Evolutionary conservation across 2,888 invertebrate genomes (phyloP).

Genomic region (Alsophila aescularia): DNA sequence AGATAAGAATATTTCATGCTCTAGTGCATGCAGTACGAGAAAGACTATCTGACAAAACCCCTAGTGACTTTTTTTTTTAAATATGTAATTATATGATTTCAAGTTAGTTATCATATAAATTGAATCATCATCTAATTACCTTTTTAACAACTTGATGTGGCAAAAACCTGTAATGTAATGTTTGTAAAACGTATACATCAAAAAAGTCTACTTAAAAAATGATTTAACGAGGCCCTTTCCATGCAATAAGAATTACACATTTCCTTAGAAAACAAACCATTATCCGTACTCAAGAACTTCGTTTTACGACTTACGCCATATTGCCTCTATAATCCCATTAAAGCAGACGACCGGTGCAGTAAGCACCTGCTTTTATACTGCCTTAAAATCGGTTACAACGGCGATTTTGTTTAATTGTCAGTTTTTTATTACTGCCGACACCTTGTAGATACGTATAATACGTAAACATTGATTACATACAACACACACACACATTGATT

Average conservation of each 20-base stretch:
- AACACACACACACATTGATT: too few relatives aligned
- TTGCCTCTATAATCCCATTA: constrained; percentile 77
- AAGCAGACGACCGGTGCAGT: constrained; percentile 54
- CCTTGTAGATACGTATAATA: constrained; percentile 3
- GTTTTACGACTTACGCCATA: constrained; percentile 54
- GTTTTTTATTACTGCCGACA: constrained; percentile 14
- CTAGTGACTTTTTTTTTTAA: too few relatives aligned
- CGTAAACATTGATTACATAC: too few relatives aligned
- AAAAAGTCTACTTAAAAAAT: neutral
- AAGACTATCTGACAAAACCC: too few relatives aligned
- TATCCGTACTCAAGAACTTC: constrained; percentile 1
- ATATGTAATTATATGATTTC: too few relatives aligned
- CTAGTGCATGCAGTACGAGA: too few relatives aligned
- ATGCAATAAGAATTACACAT: neutral
- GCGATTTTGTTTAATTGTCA: constrained; percentile 47
- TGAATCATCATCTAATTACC: too few relatives aligned
- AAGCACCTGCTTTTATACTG: constrained; percentile 53
- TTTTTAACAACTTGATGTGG: too few relatives aligned
- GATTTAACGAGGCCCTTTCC: neutral
- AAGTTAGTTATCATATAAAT: too few relatives aligned
- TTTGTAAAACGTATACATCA: too few relatives aligned
- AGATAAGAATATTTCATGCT: too few relatives aligned
- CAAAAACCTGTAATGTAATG: too few relatives aligned
- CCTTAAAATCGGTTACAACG: constrained; percentile 53
- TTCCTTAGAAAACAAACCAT: constrained; percentile 14